Evolutionary conservation across 2,888 invertebrate species (phyloP).

Genomic region (Keiferia lycopersicella): DNA sequence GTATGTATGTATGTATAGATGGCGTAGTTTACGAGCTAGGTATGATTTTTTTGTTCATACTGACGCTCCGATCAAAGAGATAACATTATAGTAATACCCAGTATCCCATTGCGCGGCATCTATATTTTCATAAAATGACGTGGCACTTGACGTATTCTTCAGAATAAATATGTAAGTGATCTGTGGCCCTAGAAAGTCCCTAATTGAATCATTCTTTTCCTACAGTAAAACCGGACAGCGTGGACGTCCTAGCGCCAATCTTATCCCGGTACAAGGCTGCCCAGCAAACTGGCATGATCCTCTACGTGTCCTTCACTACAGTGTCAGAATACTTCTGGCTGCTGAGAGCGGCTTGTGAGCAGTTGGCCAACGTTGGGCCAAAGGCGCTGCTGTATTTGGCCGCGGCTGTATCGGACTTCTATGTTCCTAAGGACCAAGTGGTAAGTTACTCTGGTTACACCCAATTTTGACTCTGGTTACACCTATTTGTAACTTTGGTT

Average conservation of each 20-base stretch:
- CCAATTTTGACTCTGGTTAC: no score
- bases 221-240: constrained; percentile 87
- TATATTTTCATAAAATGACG: no score
- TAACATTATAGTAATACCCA: no score
- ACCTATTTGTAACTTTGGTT: no score
- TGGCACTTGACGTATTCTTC: no score
- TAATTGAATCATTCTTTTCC: constrained; percentile 22
- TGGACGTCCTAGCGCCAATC: constrained; percentile 86
- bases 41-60: no score
- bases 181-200: no score
- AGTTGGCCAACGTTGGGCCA: constrained; percentile 84
- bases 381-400: constrained; percentile 95
- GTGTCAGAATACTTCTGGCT: constrained; percentile 97
- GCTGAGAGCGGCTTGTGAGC: constrained; percentile 90
- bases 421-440: constrained; percentile 95
- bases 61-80: no score
- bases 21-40: no score
- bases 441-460: constrained; percentile 72
- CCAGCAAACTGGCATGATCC: constrained; percentile 85
- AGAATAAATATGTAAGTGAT: no score
- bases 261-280: constrained; percentile 90
- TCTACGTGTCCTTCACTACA: constrained; percentile 90
- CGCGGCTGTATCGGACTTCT: constrained; percentile 99
- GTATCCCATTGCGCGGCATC: no score
- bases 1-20: no score